Evolutionary conservation across 2,888 invertebrate genomes (phyloP).

Genomic region (Dolichomitus sp.): DNA sequence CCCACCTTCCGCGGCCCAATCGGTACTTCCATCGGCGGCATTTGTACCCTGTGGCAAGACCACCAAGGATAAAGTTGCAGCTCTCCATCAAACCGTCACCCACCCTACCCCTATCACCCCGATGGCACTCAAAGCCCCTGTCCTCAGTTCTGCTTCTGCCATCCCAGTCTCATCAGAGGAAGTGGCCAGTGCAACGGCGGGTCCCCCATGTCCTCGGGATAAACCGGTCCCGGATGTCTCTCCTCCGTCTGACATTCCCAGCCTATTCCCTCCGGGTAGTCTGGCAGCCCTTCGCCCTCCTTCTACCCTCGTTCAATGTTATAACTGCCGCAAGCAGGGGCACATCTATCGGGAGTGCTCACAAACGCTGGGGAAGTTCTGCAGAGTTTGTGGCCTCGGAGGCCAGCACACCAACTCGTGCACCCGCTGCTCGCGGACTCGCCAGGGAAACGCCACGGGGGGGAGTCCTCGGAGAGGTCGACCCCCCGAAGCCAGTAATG

Average conservation of each 20-base stretch:
- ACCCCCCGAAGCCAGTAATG: neutral
- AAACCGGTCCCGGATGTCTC: no score
- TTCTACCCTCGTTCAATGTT: neutral
- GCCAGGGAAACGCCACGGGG: conserved; percentile 10
- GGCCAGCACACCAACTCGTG: neutral
- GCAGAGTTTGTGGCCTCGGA: neutral
- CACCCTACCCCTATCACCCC: neutral
- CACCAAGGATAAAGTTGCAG: neutral
- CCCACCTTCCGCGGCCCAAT: no score
- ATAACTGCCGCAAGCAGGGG: neutral
- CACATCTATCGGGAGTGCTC: conserved; percentile 8
- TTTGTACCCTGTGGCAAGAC: no score
- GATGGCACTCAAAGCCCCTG: no score
- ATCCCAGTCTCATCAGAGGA: no score
- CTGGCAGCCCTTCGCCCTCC: neutral
- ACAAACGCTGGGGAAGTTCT: neutral
- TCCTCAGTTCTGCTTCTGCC: no score
- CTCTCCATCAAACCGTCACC: neutral
- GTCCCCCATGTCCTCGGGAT: neutral
- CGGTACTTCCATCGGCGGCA: no score
- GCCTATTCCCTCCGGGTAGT: neutral
- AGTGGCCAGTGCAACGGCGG: no score
- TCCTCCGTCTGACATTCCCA: neutral
- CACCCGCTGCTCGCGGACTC: neutral
- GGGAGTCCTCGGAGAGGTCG: neutral